Evolutionary conservation across 2,888 invertebrate genomes (phyloP).

Genomic region (Cosmia trapezina): DNA sequence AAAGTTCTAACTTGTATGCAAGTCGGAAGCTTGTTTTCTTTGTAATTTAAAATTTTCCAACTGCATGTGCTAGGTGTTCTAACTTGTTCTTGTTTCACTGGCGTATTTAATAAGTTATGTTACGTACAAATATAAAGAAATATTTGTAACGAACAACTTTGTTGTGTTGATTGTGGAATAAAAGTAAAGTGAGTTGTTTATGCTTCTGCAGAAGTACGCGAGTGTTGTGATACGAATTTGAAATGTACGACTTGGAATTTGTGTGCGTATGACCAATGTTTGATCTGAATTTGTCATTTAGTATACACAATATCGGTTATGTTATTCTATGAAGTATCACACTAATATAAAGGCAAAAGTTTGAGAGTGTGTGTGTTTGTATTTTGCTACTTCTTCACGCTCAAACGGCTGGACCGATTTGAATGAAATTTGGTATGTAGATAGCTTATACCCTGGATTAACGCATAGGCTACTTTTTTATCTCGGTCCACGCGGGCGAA

Average conservation of each 20-base stretch:
- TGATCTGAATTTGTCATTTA: neutral
- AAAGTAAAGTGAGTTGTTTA: conserved; percentile 50
- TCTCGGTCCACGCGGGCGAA: too few species aligned
- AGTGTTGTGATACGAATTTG: conserved; percentile 41
- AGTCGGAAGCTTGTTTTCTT: conserved; percentile 82
- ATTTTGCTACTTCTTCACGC: too few species aligned
- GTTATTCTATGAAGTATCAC: neutral
- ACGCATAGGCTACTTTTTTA: too few species aligned
- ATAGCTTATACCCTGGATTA: too few species aligned
- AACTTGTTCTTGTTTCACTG: conserved; percentile 69
- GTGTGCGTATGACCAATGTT: neutral
- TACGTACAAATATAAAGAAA: conserved; percentile 62
- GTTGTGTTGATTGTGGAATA: conserved; percentile 55
- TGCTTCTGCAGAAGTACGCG: conserved; percentile 21
- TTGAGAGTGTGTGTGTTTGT: too few species aligned
- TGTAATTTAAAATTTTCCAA: conserved; percentile 85
- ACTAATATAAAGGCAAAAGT: too few species aligned
- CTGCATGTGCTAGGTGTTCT: conserved; percentile 76
- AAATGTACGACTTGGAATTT: conserved; percentile 23
- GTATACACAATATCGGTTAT: too few species aligned
- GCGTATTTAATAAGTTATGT: conserved; percentile 64
- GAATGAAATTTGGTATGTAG: too few species aligned
- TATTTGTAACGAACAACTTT: conserved; percentile 51
- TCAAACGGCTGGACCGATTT: too few species aligned
- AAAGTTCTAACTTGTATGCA: conserved; percentile 80